Evolutionary conservation across 1,140 invertebrate species (phyloP).

Genomic region (Lordiphosa stackelbergi): DNA sequence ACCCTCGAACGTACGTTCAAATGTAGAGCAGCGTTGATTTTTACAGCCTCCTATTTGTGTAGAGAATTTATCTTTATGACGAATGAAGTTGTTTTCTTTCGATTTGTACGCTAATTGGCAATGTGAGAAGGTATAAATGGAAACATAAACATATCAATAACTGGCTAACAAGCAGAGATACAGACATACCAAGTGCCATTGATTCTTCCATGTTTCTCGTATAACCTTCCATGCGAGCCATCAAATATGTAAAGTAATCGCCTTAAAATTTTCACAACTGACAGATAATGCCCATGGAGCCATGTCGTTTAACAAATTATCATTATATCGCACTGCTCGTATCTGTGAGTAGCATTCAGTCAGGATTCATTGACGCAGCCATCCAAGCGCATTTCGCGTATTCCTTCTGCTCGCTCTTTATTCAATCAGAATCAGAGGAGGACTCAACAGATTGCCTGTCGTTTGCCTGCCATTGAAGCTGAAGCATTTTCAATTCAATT

Average conservation of each 20-base stretch:
- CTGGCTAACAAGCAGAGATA: neutral
- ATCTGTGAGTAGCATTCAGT: slow-evolving; percentile 24
- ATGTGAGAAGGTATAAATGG: neutral
- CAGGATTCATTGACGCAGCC: slow-evolving; percentile 26
- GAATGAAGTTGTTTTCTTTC: slow-evolving; percentile 28
- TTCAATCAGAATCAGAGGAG: slow-evolving; percentile 49
- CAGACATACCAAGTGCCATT: too few species aligned
- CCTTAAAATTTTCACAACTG: slow-evolving; percentile 29
- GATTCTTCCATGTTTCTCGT: too few species aligned
- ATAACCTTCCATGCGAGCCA: too few species aligned
- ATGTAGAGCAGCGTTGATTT: neutral
- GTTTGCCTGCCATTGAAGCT: slow-evolving; percentile 67
- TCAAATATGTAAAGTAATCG: slow-evolving; percentile 3
- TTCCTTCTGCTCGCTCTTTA: slow-evolving; percentile 40
- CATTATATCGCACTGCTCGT: slow-evolving; percentile 33
- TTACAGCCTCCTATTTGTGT: neutral
- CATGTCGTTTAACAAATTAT: slow-evolving; percentile 49
- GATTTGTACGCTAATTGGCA: slow-evolving; percentile 16
- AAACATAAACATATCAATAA: neutral
- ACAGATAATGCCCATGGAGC: slow-evolving; percentile 37
- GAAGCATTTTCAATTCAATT: slow-evolving; percentile 73
- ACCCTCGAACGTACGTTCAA: too few species aligned
- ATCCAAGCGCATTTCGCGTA: slow-evolving; percentile 53
- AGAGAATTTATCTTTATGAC: neutral
- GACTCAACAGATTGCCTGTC: slow-evolving; percentile 74